A percentile compares a stretch with the other conserved stretches of the same genome.
Evolutionary conservation across 2,888 invertebrate genomes (phyloP).

Genomic region (Sialis lutaria): DNA sequence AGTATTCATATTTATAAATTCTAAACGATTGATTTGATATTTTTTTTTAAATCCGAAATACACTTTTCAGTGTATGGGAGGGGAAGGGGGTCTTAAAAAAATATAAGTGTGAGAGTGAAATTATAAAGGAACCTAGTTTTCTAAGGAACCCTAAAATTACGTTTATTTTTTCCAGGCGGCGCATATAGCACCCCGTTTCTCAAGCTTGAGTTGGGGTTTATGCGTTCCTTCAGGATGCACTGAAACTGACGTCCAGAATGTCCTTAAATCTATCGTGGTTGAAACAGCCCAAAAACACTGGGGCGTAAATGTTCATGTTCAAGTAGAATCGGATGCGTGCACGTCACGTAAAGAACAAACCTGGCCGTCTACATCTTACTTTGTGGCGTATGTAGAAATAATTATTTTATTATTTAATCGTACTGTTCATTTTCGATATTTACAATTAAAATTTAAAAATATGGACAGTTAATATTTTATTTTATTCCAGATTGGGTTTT

Average conservation of each 20-base stretch:
- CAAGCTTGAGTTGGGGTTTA: slow-evolving; percentile 47
- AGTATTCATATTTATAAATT: too few relatives aligned
- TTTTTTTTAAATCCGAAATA: too few relatives aligned
- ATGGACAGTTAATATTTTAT: not conserved
- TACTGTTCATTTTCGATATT: not conserved
- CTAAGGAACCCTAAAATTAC: too few relatives aligned
- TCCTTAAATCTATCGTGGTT: slow-evolving; percentile 29
- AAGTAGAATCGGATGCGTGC: slow-evolving; percentile 43
- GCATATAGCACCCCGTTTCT: slow-evolving; percentile 48
- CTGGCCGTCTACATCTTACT: slow-evolving; percentile 17
- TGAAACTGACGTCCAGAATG: slow-evolving; percentile 35
- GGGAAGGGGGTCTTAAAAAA: too few relatives aligned
- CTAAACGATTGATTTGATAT: too few relatives aligned
- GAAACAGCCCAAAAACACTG: slow-evolving; percentile 21
- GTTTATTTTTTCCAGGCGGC: slow-evolving; percentile 35
- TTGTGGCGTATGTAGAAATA: too few relatives aligned
- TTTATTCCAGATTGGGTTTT: not conserved
- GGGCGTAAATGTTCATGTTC: slow-evolving; percentile 30
- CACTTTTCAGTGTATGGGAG: too few relatives aligned
- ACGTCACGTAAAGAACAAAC: slow-evolving; percentile 25
- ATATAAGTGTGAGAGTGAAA: too few relatives aligned
- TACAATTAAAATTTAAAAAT: not conserved
- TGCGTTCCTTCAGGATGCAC: slow-evolving; percentile 47
- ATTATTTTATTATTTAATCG: not conserved
- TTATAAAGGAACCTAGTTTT: too few relatives aligned